A percentile compares a stretch with the other conserved stretches of the same genome.
Conservation (phyloP, 2,113 vertebrate species). For the Lates calcarifer region DNA sequence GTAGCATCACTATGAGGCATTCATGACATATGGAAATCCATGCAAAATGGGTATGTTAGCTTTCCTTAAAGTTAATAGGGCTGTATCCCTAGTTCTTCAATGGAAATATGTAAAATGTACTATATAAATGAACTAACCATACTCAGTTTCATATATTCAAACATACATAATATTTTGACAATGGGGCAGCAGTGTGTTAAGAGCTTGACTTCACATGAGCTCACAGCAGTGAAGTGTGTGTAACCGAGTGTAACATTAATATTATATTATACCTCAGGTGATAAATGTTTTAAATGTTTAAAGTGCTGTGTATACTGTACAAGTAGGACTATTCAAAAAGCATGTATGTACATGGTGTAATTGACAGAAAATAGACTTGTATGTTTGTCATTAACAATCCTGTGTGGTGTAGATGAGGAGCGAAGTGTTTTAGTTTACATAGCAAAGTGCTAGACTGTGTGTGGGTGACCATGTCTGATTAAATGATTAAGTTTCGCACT, state of each 20-base stretch:
- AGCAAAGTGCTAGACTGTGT: background rate
- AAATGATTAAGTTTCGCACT: background rate
- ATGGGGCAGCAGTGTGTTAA: background rate
- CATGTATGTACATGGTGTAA: background rate
- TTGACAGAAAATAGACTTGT: background rate
- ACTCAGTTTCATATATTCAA: background rate
- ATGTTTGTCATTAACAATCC: background rate
- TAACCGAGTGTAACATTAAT: slow-evolving; percentile 3
- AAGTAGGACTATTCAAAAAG: slow-evolving; percentile 17
- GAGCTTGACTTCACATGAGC: background rate
- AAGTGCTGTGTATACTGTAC: background rate
- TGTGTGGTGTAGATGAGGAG: background rate
- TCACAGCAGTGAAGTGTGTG: background rate
- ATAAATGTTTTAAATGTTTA: slow-evolving; percentile 31
- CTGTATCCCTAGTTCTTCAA: background rate
- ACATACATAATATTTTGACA: background rate
- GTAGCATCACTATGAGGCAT: background rate
- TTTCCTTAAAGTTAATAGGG: background rate
- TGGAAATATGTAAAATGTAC: background rate
- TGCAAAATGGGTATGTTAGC: background rate
- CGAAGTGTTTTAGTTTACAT: background rate
- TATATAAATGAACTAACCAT: background rate
- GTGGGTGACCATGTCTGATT: background rate
- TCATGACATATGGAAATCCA: background rate
- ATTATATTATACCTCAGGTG: background rate